Evolutionary conservation across 2,113 vertebrate genomes (phyloP).

Genomic region (Anthoscopus minutus): DNA sequence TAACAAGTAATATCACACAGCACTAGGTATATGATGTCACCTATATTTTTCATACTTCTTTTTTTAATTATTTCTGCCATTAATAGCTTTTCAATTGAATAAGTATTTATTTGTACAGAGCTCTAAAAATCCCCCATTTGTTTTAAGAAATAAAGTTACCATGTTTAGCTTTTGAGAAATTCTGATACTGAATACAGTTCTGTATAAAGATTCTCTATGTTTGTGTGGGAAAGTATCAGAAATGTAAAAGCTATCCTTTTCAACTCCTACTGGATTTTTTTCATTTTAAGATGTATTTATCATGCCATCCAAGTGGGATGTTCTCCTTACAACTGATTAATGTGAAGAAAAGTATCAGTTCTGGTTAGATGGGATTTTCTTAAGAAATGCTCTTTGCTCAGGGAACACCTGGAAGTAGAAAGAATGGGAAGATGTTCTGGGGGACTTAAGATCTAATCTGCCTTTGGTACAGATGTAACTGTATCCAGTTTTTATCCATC

Average conservation of each 20-base stretch:
- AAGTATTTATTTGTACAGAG: not conserved
- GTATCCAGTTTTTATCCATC: not conserved
- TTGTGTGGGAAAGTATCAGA: constrained; percentile 12
- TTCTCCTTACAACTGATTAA: constrained; percentile 26
- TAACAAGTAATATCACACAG: not conserved
- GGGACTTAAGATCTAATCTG: not conserved
- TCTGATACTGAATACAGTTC: not conserved
- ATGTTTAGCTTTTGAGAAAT: not conserved
- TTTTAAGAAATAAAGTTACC: not conserved
- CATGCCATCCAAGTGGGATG: constrained; percentile 7
- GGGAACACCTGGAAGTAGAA: not conserved
- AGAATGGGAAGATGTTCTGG: not conserved
- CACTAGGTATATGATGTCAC: not conserved
- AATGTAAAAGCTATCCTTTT: constrained; percentile 34
- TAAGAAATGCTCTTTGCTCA: not conserved
- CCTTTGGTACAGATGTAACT: not conserved
- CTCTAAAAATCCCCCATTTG: not conserved
- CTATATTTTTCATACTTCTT: not conserved
- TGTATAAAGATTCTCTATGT: not conserved
- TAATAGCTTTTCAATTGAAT: not conserved
- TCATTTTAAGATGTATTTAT: constrained; percentile 13
- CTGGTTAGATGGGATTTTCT: not conserved
- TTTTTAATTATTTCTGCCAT: not conserved
- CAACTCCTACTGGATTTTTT: constrained; percentile 39
- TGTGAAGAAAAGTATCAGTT: not conserved